Evolutionary conservation across 1,140 invertebrate species (phyloP).

Genomic region (Halictus rubicundus): DNA sequence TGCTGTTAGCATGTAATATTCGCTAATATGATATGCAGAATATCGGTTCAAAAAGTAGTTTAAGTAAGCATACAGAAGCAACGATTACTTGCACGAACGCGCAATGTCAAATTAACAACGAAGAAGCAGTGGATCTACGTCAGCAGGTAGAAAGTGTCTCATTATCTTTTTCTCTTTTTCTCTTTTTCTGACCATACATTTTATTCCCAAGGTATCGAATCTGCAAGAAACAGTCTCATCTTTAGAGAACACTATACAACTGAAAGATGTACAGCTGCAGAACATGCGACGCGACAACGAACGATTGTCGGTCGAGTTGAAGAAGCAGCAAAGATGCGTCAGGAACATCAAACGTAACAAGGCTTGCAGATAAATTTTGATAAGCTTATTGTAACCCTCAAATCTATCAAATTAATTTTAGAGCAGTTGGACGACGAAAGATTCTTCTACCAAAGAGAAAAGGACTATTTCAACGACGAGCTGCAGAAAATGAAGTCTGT

Average conservation of each 20-base stretch:
- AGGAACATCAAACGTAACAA: slow-evolving; percentile 68
- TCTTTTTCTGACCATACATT: not conserved
- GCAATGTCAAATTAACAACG: slow-evolving; percentile 25
- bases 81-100: slow-evolving; percentile 23
- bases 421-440: slow-evolving; percentile 71
- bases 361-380: slow-evolving; percentile 29
- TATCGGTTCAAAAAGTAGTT: slow-evolving; percentile 40
- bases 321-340: slow-evolving; percentile 64
- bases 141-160: slow-evolving; percentile 50
- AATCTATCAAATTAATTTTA: slow-evolving; percentile 59
- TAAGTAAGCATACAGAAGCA: slow-evolving; percentile 28
- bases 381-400: slow-evolving; percentile 21
- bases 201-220: slow-evolving; percentile 46
- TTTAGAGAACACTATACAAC: slow-evolving; percentile 51
- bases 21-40: slow-evolving; percentile 65
- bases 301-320: slow-evolving; percentile 61
- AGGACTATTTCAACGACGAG: slow-evolving; percentile 62
- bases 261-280: slow-evolving; percentile 61
- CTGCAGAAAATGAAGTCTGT: slow-evolving; percentile 49
- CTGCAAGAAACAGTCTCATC: slow-evolving; percentile 50
- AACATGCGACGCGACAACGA: slow-evolving; percentile 58
- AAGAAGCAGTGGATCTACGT: slow-evolving; percentile 47
- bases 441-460: slow-evolving; percentile 65
- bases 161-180: not conserved
- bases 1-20: slow-evolving; percentile 23